phyloP scores from a whole-genome alignment of 2,888 invertebrate genomes.

The Cerceris rybyensis region DNA sequence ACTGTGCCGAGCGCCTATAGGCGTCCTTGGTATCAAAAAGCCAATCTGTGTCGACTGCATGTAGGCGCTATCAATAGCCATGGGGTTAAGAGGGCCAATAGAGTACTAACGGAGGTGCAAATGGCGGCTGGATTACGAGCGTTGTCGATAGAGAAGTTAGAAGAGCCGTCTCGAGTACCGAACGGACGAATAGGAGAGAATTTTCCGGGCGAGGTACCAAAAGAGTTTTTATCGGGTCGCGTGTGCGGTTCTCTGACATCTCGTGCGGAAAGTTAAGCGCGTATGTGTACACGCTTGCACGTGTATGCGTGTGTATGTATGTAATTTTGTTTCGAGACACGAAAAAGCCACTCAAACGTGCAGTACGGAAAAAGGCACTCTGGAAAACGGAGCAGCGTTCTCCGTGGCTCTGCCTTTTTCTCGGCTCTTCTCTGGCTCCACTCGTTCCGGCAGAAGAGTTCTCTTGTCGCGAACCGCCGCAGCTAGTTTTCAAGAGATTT shows the following conservation, averaged over 20 bases:
- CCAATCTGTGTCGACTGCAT: too few species aligned
- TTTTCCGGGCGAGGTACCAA: not conserved
- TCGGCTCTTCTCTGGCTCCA: not conserved
- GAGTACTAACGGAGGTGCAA: not conserved
- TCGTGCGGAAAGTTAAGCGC: not conserved
- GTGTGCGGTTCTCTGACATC: not conserved
- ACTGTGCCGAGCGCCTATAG: too few species aligned
- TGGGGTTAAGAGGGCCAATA: too few species aligned
- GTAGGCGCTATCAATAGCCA: too few species aligned
- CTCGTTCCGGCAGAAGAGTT: constrained; percentile 2
- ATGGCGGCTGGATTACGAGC: not conserved
- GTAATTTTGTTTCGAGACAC: too few species aligned
- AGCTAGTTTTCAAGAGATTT: constrained; percentile 11
- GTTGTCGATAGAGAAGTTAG: not conserved
- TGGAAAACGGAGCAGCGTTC: too few species aligned
- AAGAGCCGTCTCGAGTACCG: not conserved
- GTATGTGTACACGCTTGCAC: too few species aligned
- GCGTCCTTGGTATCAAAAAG: too few species aligned
- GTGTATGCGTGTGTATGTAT: too few species aligned
- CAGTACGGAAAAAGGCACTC: too few species aligned
- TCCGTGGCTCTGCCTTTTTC: not conserved
- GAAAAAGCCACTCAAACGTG: too few species aligned
- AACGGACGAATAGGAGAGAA: not conserved
- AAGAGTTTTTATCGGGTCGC: not conserved
- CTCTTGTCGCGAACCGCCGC: constrained; percentile 2